These are phyloP conservation scores for Pomatorhinus ruficollis DNA, from an alignment of 2,113 vertebrate species.

Conservation along the genomic window DNA sequence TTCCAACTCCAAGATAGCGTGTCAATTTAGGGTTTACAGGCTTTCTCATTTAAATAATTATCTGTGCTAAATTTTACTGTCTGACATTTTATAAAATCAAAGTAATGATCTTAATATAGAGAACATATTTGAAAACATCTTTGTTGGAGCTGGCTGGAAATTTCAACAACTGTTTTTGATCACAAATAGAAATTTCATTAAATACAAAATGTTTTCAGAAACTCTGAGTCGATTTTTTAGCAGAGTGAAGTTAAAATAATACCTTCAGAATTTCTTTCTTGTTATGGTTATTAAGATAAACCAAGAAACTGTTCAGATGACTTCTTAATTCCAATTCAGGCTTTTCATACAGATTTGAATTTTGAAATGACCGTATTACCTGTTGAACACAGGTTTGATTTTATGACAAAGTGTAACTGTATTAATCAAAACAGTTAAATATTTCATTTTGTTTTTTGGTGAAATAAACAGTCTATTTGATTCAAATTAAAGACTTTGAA, in stretches of 20 bases:
- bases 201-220: background rate
- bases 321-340: background rate
- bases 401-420: background rate
- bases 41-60: slow-evolving; percentile 28
- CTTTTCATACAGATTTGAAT: background rate
- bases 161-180: background rate
- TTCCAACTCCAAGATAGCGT: background rate
- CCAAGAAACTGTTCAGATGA: background rate
- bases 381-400: background rate
- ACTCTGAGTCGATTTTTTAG: background rate
- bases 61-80: slow-evolving; percentile 55
- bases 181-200: background rate
- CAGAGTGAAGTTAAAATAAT: background rate
- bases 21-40: background rate
- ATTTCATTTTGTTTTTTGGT: background rate
- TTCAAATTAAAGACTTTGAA: background rate
- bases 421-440: background rate
- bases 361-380: background rate
- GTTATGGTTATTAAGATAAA: background rate
- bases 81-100: slow-evolving; percentile 9
- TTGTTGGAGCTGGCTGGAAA: slow-evolving; percentile 22
- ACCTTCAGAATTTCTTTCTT: background rate
- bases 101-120: slow-evolving; percentile 35
- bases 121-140: slow-evolving; percentile 44
- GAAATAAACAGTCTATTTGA: background rate